These are phyloP conservation scores for Actias luna DNA, from an alignment of 2,888 invertebrate genomes.

Conservation along the genomic window DNA sequence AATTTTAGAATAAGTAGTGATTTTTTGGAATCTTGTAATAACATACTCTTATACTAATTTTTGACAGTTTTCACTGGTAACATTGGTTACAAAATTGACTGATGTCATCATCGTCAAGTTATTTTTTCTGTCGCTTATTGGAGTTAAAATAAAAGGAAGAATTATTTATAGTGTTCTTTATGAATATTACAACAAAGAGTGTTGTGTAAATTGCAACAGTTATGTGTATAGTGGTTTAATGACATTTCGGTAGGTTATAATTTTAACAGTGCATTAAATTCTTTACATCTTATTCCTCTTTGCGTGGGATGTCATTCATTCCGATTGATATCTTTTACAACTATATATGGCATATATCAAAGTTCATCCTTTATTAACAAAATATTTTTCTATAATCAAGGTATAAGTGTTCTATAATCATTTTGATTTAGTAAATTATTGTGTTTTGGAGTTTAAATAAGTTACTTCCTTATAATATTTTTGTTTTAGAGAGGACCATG, in stretches of 20 bases:
- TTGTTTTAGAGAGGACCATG: conserved; percentile 65
- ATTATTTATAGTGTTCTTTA: conserved; percentile 1
- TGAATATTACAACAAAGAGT: conserved; percentile 5
- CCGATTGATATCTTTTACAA: conserved; percentile 6
- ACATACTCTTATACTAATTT: not conserved
- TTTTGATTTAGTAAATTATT: not conserved
- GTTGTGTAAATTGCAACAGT: conserved; percentile 22
- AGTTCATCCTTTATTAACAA: not conserved
- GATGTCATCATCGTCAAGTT: conserved; percentile 55
- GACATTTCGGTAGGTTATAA: conserved; percentile 51
- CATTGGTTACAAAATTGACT: conserved; percentile 32
- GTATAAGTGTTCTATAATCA: not conserved
- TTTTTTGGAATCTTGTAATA: too few species aligned
- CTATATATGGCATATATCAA: not conserved
- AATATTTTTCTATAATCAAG: not conserved
- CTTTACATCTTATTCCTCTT: conserved; percentile 35
- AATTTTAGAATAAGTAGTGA: too few species aligned
- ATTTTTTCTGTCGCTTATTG: conserved; percentile 25
- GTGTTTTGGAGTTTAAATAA: not conserved
- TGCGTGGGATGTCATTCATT: conserved; percentile 65
- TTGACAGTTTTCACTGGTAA: not conserved
- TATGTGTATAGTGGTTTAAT: conserved; percentile 39
- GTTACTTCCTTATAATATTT: not conserved
- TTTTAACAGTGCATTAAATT: conserved; percentile 40
- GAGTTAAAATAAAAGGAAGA: conserved; percentile 30